Base-by-base conservation (phyloP, 1,140 invertebrate species). In the Amyelois transitella region DNA sequence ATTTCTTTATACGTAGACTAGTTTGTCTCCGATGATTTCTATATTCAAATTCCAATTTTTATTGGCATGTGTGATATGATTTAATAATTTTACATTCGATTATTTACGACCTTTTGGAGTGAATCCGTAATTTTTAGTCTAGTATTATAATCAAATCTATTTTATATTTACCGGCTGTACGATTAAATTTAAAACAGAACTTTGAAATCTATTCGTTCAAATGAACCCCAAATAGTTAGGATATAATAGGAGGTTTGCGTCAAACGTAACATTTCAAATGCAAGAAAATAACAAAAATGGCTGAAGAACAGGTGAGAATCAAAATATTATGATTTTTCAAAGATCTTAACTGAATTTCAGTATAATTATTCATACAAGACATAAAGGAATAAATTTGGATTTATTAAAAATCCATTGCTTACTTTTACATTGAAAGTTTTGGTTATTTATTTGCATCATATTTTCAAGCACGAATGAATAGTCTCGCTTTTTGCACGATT, bases 201-300 rank as follows among this genome's bases (percentile, higher is more conserved):
- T n/a, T n/a, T n/a, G n/a, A n/a, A n/a, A n/a, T n/a, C n/a, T n/a
- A n/a, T n/a, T n/a, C n/a, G n/a, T n/a, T n/a, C n/a, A n/a, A n/a
- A n/a, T n/a, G n/a, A n/a, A n/a, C n/a, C n/a, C n/a, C n/a, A n/a
- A n/a, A n/a, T n/a, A n/a, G n/a, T n/a, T n/a, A n/a, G n/a, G n/a
- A n/a, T n/a, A n/a, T n/a, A 32, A 32, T 32, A 28, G 12, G 12
- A 28, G 12, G 12, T 38, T 38, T 57, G 22, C 6, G 55, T 63
- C 45, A 51, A 76, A 70, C 69, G 63, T 72, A 84, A 84, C 77
- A 77, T 66, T 76, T 76, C 77, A 80, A 82, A 86, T 86, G 81
- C 73, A 67, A 77, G 81, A 86, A 80, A 86, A 84, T 84, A 86
- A 86, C 83, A 86, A 86, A 86, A 69, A 86, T 86, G 83, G 83